Evolutionary conservation across 2,113 vertebrate species (phyloP).

Genomic region (Proteles cristata): DNA sequence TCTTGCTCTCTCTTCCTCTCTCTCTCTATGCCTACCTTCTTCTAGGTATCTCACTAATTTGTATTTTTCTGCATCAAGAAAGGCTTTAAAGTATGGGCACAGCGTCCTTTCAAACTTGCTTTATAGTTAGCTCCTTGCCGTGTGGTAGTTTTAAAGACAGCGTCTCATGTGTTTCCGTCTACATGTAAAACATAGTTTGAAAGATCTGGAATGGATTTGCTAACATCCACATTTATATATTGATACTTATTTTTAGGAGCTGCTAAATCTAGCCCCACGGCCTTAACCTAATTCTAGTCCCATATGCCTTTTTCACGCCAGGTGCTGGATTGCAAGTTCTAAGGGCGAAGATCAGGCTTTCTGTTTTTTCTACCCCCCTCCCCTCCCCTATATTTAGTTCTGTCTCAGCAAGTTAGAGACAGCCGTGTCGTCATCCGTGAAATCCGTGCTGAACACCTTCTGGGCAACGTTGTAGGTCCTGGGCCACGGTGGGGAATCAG

Average conservation of each 20-base stretch:
- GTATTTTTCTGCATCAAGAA: neutral
- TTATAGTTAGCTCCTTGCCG: constrained; percentile 15
- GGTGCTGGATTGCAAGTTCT: neutral
- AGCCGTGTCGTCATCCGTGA: neutral
- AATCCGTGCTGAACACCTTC: neutral
- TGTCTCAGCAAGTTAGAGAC: neutral
- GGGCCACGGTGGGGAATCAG: neutral
- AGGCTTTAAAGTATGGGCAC: neutral
- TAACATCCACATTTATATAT: constrained; percentile 34
- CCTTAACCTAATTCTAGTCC: neutral
- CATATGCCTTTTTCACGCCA: neutral
- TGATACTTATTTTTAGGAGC: constrained; percentile 49
- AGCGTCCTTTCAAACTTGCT: neutral
- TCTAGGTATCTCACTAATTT: neutral
- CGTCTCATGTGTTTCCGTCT: constrained; percentile 31
- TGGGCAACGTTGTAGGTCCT: rapidly evolving
- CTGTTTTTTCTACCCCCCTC: neutral
- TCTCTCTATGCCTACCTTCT: neutral
- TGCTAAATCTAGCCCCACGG: constrained; percentile 18
- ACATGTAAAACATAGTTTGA: constrained; percentile 29
- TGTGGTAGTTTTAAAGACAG: constrained; percentile 7
- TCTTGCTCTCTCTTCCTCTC: too few relatives aligned
- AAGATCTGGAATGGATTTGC: constrained; percentile 45
- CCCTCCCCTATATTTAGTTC: neutral
- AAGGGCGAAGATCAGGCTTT: neutral